Percentiles rank a stretch among this genome's conserved stretches.
phyloP scores from a whole-genome alignment of 92 coral and sea anemone genomes.

The Bergia sp. region DNA sequence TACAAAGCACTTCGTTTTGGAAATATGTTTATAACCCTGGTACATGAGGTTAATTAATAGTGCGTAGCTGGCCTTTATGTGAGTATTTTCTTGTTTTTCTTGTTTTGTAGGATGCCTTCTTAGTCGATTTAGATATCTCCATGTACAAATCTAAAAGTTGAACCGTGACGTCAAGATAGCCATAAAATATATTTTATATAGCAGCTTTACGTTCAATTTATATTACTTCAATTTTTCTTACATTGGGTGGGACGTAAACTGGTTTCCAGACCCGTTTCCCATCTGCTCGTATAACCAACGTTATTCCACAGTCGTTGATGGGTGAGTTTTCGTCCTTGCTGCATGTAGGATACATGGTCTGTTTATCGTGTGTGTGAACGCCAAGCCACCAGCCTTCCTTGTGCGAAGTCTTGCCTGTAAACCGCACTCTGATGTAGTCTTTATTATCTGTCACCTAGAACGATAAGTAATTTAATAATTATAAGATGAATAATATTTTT shows the following conservation, averaged over 20 bases:
- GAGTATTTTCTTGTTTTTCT: too few relatives aligned
- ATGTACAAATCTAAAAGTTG: too few relatives aligned
- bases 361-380: conserved; percentile 11
- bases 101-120: too few relatives aligned
- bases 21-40: too few relatives aligned
- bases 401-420: neutral
- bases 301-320: neutral
- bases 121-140: too few relatives aligned
- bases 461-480: neutral
- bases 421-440: neutral
- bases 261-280: neutral
- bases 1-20: too few relatives aligned
- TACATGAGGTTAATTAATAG: too few relatives aligned
- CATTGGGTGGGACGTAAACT: neutral
- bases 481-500: too few relatives aligned
- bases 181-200: neutral
- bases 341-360: neutral
- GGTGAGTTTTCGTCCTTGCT: neutral
- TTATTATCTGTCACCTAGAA: neutral
- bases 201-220: neutral
- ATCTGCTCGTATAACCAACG: neutral
- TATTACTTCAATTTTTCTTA: too few relatives aligned
- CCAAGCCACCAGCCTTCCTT: neutral
- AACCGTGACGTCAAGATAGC: too few relatives aligned
- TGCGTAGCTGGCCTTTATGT: too few relatives aligned